Base-by-base conservation (phyloP, 2,797 vertebrate genomes). In the Pantherophis vulpinus region DNA sequence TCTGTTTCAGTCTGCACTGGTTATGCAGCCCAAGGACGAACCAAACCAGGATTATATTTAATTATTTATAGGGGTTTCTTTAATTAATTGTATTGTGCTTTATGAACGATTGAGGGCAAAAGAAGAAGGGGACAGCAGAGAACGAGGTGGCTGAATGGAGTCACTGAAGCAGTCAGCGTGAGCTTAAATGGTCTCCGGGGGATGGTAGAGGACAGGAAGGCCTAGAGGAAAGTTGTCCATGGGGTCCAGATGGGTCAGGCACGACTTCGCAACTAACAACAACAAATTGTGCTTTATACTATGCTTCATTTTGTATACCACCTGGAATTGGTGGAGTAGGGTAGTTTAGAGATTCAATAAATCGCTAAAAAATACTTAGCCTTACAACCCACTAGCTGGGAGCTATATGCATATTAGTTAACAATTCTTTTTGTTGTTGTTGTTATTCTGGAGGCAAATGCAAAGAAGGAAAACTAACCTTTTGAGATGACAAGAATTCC, bases 401-500 rank as follows among this genome's bases (percentile, higher is more conserved):
- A n/a, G 5, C 5, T 79, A 23, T 83, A 25, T 20, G 74, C 74
- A 42, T 83, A 42, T 47, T 83, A 83, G 4, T 83, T 83, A 47
- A 42, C 37, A 23, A 79, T 14, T 61, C 3, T n/a, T 59, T 51
- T 23, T 42, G 25, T 54, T 92, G 5, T 61, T 51, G 5, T 18
- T 86, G 66, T 58, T 86, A 23, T 79, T 83, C 37, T 83, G 37
- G 10, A 59, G n/a, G 61, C 94, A 95, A 94, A 74, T 32, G 11
- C 12, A 55, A 13, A 83, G 37, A 37, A 1, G 2, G 54, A 55
- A 95, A 95, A 25, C 97, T 95, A 93, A 98, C 98, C 98, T 98
- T 98, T 96, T 98, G 97, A 90, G 98, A 98, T 88, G 98, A 98
- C 90, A 99, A 98, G 95, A 99, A 99, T 97, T 99, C 99, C 99